Percentiles rank a stretch among this genome's conserved stretches.
Conservation (phyloP, 2,113 vertebrate genomes). For the Tupaia tana region DNA sequence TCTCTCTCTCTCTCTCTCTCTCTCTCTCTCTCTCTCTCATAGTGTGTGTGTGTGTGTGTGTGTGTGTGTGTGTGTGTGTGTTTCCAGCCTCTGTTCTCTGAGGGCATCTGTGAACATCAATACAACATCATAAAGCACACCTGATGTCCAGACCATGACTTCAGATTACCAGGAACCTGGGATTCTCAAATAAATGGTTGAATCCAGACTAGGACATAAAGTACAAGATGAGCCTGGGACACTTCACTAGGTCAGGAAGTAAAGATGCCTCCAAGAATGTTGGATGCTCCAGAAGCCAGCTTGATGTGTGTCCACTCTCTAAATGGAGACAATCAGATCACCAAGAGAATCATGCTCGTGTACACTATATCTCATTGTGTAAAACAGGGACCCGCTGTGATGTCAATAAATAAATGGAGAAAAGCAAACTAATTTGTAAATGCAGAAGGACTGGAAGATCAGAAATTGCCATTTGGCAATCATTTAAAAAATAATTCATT, state of each 20-base stretch:
- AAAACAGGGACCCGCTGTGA: not conserved
- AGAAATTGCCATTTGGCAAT: not conserved
- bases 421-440: not conserved
- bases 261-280: not conserved
- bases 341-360: not conserved
- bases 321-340: not conserved
- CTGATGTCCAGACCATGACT: not conserved
- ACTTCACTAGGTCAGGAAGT: not conserved
- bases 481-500: constrained; percentile 30
- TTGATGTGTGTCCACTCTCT: not conserved
- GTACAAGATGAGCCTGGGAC: not conserved
- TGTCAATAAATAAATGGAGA: not conserved
- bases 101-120: not conserved
- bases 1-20: too few species aligned
- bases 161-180: not conserved
- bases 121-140: not conserved
- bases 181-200: not conserved
- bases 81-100: not conserved
- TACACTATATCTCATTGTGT: not conserved
- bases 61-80: not conserved
- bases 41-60: not conserved
- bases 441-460: not conserved
- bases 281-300: not conserved
- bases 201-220: not conserved
- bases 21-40: too few species aligned